Evolutionary conservation across 2,888 invertebrate genomes (phyloP).

Genomic region (Ophion ellenae): DNA sequence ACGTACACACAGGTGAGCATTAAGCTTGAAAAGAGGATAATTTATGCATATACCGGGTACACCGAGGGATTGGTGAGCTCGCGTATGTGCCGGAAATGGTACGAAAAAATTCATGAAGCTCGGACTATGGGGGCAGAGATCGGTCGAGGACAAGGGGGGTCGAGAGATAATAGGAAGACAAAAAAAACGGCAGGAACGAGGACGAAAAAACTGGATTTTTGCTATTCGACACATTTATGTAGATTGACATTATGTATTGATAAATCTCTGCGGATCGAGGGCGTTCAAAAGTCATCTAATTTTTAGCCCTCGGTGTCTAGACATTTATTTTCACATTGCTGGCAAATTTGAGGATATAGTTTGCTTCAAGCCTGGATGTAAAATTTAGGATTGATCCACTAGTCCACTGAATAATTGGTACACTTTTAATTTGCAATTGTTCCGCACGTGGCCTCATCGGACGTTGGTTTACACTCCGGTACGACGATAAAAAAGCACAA

Average conservation of each 20-base stretch:
- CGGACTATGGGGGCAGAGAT: constrained; percentile 24
- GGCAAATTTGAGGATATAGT: neutral
- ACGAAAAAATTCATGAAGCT: constrained; percentile 51
- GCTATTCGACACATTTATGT: neutral
- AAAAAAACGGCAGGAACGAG: constrained; percentile 1
- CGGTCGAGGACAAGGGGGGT: constrained; percentile 14
- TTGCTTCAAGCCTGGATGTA: too few relatives aligned
- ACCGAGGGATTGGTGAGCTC: constrained; percentile 1
- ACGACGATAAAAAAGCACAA: too few relatives aligned
- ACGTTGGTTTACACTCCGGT: too few relatives aligned
- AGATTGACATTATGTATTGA: neutral
- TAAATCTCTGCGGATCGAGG: neutral
- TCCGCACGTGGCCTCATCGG: too few relatives aligned
- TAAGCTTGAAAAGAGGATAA: constrained; percentile 42
- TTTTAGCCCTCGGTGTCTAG: neutral
- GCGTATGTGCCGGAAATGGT: constrained; percentile 29
- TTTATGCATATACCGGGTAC: constrained; percentile 53
- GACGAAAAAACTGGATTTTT: neutral
- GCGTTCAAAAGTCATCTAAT: neutral
- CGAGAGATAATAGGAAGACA: neutral
- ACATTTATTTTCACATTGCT: neutral
- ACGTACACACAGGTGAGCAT: constrained; percentile 12
- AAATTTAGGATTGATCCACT: too few relatives aligned
- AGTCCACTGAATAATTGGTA: too few relatives aligned
- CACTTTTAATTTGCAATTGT: too few relatives aligned